phyloP scores from a whole-genome alignment of 2,797 vertebrate genomes.

The Sebastes nivosus region DNA sequence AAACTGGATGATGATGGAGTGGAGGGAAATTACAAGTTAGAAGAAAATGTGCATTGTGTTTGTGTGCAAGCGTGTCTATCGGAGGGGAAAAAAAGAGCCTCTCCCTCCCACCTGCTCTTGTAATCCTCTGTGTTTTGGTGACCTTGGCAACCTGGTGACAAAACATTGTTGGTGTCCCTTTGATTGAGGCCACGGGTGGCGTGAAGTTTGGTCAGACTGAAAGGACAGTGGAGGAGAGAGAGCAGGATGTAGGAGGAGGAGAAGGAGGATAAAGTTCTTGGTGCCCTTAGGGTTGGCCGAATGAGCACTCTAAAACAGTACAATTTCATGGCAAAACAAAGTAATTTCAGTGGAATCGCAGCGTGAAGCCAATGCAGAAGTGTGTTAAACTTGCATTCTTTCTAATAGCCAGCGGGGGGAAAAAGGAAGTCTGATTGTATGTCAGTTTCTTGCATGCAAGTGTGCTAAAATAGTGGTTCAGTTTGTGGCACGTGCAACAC shows the following conservation, averaged over 20 bases:
- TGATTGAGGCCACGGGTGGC: constrained; percentile 60
- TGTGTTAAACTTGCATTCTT: no score
- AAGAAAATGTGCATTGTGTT: neutral
- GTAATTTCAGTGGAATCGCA: neutral
- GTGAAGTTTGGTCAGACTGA: constrained; percentile 30
- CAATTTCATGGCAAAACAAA: neutral
- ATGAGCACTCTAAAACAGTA: neutral
- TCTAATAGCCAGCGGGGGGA: no score
- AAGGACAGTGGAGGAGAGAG: constrained; percentile 26
- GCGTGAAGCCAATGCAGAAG: no score
- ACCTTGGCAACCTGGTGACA: constrained; percentile 63
- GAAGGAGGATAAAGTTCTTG: constrained; percentile 31
- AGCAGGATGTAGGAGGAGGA: neutral
- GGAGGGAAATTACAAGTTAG: constrained; percentile 33
- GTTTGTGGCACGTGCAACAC: neutral
- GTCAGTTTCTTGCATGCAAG: neutral
- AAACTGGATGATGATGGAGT: constrained; percentile 55
- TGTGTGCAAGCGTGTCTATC: neutral
- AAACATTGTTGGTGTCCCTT: constrained; percentile 53
- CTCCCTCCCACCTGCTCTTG: constrained; percentile 48
- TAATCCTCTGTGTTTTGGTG: constrained; percentile 60
- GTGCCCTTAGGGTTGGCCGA: constrained; percentile 17
- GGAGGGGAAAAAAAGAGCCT: neutral
- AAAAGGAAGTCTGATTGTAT: no score
- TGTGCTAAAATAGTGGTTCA: neutral